A percentile compares a stretch with the other conserved stretches of the same genome.
These are phyloP conservation scores for Drosophila cardini DNA, from an alignment of 1,140 invertebrate genomes.

Conservation along the genomic window DNA sequence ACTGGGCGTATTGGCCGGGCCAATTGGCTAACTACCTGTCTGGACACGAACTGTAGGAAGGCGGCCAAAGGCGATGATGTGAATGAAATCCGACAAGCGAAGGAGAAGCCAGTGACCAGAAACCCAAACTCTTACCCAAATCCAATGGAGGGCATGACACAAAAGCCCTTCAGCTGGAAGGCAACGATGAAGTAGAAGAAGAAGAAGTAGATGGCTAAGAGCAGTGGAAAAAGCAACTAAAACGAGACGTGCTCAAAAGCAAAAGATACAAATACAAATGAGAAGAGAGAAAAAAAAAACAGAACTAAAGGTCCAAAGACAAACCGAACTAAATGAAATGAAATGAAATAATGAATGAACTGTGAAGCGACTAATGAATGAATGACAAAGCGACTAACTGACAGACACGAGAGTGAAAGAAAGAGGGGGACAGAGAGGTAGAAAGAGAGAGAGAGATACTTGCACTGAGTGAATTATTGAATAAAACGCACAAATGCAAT, in stretches of 20 bases:
- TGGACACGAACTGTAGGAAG: constrained; percentile 15
- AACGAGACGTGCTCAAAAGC: constrained; percentile 69
- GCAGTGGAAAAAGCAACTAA: constrained; percentile 33
- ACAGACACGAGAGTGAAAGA: constrained; percentile 10
- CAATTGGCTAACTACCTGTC: constrained; percentile 10
- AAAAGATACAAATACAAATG: constrained; percentile 50
- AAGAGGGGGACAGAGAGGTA: not conserved
- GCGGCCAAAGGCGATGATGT: constrained; percentile 50
- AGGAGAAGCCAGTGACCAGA: constrained; percentile 30
- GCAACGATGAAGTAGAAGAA: constrained; percentile 16
- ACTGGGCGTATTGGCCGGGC: constrained; percentile 30
- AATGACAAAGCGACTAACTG: constrained; percentile 41
- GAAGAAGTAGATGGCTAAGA: constrained; percentile 15
- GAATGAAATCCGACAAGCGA: constrained; percentile 72
- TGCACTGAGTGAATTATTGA: constrained; percentile 44
- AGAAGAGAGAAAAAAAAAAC: constrained; percentile 10
- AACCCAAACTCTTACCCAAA: constrained; percentile 44
- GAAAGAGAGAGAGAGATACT: not conserved
- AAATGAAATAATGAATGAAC: constrained; percentile 57
- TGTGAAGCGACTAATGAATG: constrained; percentile 36
- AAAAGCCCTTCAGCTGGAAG: constrained; percentile 65
- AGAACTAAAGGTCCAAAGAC: constrained; percentile 1
- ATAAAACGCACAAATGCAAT: constrained; percentile 29
- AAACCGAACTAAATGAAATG: constrained; percentile 37
- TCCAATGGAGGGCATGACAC: constrained; percentile 62